Percentiles rank a stretch among this genome's conserved stretches.
Conservation (phyloP, 2,888 invertebrate genomes). For the Gerris lacustris region DNA sequence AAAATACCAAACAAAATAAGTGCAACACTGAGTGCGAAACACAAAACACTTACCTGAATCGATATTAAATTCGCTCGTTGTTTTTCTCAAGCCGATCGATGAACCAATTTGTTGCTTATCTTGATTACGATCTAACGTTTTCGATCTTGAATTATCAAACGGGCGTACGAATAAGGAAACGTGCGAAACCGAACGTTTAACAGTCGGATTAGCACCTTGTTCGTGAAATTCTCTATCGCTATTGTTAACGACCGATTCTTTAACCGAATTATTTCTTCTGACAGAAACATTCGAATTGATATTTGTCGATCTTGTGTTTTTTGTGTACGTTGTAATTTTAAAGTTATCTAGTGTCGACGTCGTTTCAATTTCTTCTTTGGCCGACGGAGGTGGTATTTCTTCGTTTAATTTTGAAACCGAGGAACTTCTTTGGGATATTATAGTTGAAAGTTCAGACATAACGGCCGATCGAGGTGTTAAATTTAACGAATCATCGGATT, state of each 20-base stretch:
- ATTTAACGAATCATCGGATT: background rate
- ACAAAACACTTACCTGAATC: constrained; percentile 26
- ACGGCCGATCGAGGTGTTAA: constrained; percentile 13
- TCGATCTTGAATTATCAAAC: constrained; percentile 16
- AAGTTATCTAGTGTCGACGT: constrained; percentile 29
- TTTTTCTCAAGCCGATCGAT: constrained; percentile 36
- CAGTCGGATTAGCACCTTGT: background rate
- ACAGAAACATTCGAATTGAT: background rate
- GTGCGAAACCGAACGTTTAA: constrained; percentile 38
- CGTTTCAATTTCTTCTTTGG: constrained; percentile 5
- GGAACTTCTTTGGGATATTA: constrained; percentile 7
- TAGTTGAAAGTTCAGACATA: constrained; percentile 14
- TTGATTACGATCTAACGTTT: constrained; percentile 20
- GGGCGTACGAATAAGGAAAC: constrained; percentile 34
- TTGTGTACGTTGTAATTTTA: constrained; percentile 30
- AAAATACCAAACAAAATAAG: too few species aligned
- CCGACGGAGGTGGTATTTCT: background rate
- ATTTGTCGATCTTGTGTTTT: background rate
- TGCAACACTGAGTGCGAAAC: too few species aligned
- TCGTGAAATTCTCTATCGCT: constrained; percentile 17
- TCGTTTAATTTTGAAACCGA: background rate
- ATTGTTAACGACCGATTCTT: constrained; percentile 12
- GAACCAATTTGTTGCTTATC: constrained; percentile 12
- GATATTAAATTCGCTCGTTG: constrained; percentile 29
- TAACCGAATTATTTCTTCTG: constrained; percentile 20